Evolutionary conservation across 2,797 vertebrate genomes (phyloP).

Genomic region (Astyanax mexicanus): DNA sequence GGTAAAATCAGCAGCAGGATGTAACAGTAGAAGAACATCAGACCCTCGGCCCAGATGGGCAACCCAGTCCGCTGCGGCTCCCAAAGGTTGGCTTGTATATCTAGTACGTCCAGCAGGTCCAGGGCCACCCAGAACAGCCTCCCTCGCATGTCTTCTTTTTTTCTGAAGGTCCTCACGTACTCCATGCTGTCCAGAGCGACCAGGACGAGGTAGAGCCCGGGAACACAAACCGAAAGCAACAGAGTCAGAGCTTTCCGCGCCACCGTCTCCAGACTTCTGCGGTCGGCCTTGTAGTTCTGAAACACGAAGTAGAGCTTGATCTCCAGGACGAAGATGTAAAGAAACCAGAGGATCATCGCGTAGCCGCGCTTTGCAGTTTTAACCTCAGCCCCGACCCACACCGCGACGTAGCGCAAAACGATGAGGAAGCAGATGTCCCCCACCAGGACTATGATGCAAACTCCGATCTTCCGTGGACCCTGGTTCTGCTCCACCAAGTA

Average conservation of each 20-base stretch:
- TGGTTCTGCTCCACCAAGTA: slow-evolving; percentile 86
- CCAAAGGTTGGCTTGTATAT: slow-evolving; percentile 89
- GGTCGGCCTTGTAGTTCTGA: slow-evolving; percentile 87
- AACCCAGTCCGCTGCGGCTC: slow-evolving; percentile 85
- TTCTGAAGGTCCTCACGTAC: slow-evolving; percentile 87
- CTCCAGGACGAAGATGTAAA: slow-evolving; percentile 88
- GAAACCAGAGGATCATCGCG: slow-evolving; percentile 90
- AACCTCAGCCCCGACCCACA: slow-evolving; percentile 83
- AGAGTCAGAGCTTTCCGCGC: slow-evolving; percentile 86
- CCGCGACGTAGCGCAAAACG: slow-evolving; percentile 75
- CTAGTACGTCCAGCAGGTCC: slow-evolving; percentile 85
- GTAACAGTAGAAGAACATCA: slow-evolving; percentile 91
- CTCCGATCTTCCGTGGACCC: slow-evolving; percentile 74
- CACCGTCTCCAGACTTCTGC: slow-evolving; percentile 82
- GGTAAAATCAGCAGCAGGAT: slow-evolving; percentile 86
- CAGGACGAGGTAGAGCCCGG: slow-evolving; percentile 84
- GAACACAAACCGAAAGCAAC: slow-evolving; percentile 86
- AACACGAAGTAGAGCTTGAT: slow-evolving; percentile 90
- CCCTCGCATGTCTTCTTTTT: slow-evolving; percentile 87
- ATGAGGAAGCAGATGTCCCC: slow-evolving; percentile 83
- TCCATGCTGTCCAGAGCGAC: slow-evolving; percentile 90
- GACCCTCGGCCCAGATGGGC: slow-evolving; percentile 88
- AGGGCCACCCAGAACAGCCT: slow-evolving; percentile 89
- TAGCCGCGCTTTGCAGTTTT: slow-evolving; percentile 87
- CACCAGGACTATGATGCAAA: slow-evolving; percentile 78